Conservation (phyloP, 2,797 vertebrate species). For the Ceryle rudis region DNA sequence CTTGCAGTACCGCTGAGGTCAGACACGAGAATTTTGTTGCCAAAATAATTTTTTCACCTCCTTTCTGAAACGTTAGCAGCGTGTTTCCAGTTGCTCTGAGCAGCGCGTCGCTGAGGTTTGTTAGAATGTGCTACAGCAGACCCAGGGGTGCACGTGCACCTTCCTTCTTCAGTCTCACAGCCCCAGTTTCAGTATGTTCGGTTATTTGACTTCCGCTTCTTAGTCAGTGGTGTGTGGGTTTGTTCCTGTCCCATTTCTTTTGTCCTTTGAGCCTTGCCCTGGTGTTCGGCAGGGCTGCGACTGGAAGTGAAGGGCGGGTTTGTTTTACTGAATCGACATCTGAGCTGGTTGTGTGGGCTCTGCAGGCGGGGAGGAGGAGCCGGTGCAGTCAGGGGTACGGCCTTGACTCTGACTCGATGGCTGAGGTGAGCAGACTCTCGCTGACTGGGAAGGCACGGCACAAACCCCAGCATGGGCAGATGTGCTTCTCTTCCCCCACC, state of each 20-base stretch:
- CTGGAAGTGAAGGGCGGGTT: not conserved
- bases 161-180: not conserved
- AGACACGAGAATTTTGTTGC: not conserved
- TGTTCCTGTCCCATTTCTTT: not conserved
- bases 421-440: not conserved
- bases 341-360: not conserved
- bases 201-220: not conserved
- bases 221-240: not conserved
- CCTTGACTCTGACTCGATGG: not conserved
- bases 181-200: not conserved
- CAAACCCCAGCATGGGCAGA: not conserved
- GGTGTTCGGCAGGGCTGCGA: not conserved
- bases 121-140: not conserved
- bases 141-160: not conserved
- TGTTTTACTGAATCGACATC: not conserved
- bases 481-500: not conserved
- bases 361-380: not conserved
- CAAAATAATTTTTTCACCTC: rapidly evolving
- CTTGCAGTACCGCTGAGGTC: not conserved
- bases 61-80: not conserved
- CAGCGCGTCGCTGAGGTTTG: rapidly evolving
- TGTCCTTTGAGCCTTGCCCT: not conserved
- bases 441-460: not conserved
- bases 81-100: not conserved
- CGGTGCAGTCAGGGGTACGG: not conserved